phyloP scores from a whole-genome alignment of 2,888 invertebrate genomes.

The Watsonalla binaria region DNA sequence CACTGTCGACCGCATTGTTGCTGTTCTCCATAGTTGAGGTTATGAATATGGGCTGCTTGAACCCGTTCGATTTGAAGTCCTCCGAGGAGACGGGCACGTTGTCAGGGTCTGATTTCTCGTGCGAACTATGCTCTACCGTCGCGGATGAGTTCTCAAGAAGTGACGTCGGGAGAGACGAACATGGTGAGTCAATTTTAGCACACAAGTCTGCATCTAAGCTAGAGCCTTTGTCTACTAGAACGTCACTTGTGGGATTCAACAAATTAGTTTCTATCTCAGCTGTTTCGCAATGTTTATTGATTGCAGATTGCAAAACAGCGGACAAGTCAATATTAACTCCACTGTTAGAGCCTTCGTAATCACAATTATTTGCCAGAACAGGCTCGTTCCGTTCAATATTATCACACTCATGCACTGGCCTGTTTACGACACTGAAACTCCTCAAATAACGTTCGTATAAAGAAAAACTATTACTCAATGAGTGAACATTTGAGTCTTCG shows the following conservation, averaged over 20 bases:
- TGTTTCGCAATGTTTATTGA: slow-evolving; percentile 45
- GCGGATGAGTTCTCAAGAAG: slow-evolving; percentile 50
- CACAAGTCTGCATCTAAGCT: slow-evolving; percentile 43
- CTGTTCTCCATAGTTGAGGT: slow-evolving; percentile 76
- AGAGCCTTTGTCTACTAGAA: slow-evolving; percentile 39
- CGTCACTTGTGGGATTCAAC: slow-evolving; percentile 34
- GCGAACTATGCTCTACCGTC: slow-evolving; percentile 51
- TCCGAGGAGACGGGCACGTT: slow-evolving; percentile 57
- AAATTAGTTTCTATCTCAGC: slow-evolving; percentile 38
- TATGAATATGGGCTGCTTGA: slow-evolving; percentile 61
- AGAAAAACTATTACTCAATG: slow-evolving; percentile 69
- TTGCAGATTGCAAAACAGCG: slow-evolving; percentile 36
- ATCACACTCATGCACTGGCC: slow-evolving; percentile 38
- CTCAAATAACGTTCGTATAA: slow-evolving; percentile 68
- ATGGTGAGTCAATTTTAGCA: slow-evolving; percentile 48
- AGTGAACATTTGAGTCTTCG: slow-evolving; percentile 69
- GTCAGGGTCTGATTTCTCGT: slow-evolving; percentile 54
- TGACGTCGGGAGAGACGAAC: slow-evolving; percentile 43
- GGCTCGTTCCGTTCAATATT: slow-evolving; percentile 28
- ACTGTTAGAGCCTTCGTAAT: slow-evolving; percentile 47
- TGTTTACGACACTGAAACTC: slow-evolving; percentile 66
- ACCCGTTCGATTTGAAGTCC: slow-evolving; percentile 50
- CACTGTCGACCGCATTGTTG: slow-evolving; percentile 72
- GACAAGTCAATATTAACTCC: slow-evolving; percentile 60
- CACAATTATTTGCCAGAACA: slow-evolving; percentile 34